Evolutionary conservation across 2,888 invertebrate genomes (phyloP).

Genomic region (Pherbina coryleti): DNA sequence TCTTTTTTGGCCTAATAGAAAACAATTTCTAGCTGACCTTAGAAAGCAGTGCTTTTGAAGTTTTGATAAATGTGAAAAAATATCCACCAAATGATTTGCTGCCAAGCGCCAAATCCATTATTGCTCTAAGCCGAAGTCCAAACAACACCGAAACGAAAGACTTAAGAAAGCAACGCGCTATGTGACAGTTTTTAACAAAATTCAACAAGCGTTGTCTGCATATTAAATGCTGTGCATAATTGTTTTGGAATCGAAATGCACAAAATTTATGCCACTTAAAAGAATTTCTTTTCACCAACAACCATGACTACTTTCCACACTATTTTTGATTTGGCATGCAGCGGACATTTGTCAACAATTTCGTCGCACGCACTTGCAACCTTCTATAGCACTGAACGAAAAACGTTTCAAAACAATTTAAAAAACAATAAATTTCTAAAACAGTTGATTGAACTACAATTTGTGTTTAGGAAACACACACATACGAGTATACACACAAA

Average conservation of each 20-base stretch:
- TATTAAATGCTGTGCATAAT: neutral
- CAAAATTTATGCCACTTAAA: neutral
- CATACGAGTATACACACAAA: neutral
- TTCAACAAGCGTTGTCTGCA: neutral
- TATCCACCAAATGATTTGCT: too few species aligned
- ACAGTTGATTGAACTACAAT: too few species aligned
- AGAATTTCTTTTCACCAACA: constrained; percentile 27
- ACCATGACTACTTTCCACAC: constrained; percentile 26
- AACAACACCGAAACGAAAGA: neutral
- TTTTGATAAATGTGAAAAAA: too few species aligned
- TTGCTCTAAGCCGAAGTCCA: too few species aligned
- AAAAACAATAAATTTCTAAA: too few species aligned
- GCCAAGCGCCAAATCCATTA: too few species aligned
- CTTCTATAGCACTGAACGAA: too few species aligned
- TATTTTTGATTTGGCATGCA: constrained; percentile 21
- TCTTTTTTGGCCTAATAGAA: too few species aligned
- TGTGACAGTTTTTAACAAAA: neutral
- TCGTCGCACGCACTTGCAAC: neutral
- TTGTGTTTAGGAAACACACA: neutral
- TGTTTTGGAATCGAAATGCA: neutral
- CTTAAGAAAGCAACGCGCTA: constrained; percentile 2
- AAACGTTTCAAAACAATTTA: too few species aligned
- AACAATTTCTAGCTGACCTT: too few species aligned
- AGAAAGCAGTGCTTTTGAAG: too few species aligned
- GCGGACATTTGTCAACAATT: constrained; percentile 16